phyloP scores from a whole-genome alignment of 2,113 vertebrate genomes.

The Rhinolophus ferrumequinum region DNA sequence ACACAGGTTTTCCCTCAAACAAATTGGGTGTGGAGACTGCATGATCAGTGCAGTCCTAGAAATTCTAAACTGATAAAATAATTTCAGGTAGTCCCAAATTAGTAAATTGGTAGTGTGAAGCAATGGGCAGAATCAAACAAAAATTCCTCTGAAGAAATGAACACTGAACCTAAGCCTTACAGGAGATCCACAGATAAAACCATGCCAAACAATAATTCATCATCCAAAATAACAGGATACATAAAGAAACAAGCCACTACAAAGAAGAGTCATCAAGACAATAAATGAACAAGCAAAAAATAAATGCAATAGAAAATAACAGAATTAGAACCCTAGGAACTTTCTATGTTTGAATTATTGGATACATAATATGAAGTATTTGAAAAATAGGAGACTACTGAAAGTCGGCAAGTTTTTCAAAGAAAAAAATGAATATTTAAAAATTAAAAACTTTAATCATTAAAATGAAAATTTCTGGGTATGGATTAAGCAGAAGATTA shows the following conservation, averaged over 20 bases:
- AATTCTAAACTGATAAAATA: not conserved
- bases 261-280: not conserved
- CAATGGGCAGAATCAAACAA: not conserved
- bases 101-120: not conserved
- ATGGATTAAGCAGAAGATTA: not conserved
- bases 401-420: not conserved
- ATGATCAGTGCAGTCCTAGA: not conserved
- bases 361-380: not conserved
- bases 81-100: not conserved
- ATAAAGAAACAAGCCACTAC: not conserved
- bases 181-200: not conserved
- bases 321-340: not conserved
- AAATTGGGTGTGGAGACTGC: constrained; percentile 8
- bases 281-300: not conserved
- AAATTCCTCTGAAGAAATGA: not conserved
- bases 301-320: not conserved
- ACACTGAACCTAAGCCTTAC: not conserved
- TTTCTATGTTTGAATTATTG: not conserved
- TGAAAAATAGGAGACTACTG: not conserved
- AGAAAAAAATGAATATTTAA: not conserved
- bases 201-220: not conserved
- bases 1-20: not conserved
- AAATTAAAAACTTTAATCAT: not conserved
- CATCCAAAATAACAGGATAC: not conserved
- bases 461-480: not conserved